Evolutionary conservation across 2,888 invertebrate species (phyloP), one percentile per base, ranked within the genome.

Genomic region (Drosophila tripunctata): DNA sequence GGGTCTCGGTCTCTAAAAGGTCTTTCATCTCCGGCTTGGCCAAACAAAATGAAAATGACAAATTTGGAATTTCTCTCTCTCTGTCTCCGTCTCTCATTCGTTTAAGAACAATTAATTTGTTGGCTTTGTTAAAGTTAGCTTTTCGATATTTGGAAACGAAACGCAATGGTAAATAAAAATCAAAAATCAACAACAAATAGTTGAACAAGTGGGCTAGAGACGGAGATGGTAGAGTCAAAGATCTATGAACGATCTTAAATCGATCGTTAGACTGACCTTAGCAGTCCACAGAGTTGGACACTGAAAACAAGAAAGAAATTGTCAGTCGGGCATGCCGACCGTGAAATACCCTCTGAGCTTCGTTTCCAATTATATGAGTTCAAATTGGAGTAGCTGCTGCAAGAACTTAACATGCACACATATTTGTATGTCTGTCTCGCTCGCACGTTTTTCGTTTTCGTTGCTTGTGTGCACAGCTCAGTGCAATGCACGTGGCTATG

Each of bases 21-120:
- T 75, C 76, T 75, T 55, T 61, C 50, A 60, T 48, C 76, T 67
- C 15, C 15, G 30, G 27, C 50, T 52, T 48, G 14, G 8, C 24
- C 27, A 50, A 31, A 4, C 24, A 33, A 50, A 31, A 40, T n/a
- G n/a, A 44, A 61, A 71, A 58, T 69, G 43, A 51, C 56, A 50
- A 36, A 47, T 40, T 75, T 70, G 66, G 61, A 65, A 27, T 15
- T 3, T 40, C 24, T 66, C 61, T n/a, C n/a, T 27, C 10, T 68
- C 31, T 15, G 5, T 40, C 24, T 66, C 61, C n/a, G n/a, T 27
- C 10, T 27, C 27, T 10, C 27, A 10, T 10, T 3, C 27, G 56
- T 43, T 41, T 62, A 56, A 80, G 84, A 86, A 83, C 80, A 76
- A 84, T 83, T 77, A 74, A 83, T 76, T 79, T 55, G 70, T 74